Evolutionary conservation across 2,888 invertebrate species (phyloP).

Genomic region (Podabrus alpinus): DNA sequence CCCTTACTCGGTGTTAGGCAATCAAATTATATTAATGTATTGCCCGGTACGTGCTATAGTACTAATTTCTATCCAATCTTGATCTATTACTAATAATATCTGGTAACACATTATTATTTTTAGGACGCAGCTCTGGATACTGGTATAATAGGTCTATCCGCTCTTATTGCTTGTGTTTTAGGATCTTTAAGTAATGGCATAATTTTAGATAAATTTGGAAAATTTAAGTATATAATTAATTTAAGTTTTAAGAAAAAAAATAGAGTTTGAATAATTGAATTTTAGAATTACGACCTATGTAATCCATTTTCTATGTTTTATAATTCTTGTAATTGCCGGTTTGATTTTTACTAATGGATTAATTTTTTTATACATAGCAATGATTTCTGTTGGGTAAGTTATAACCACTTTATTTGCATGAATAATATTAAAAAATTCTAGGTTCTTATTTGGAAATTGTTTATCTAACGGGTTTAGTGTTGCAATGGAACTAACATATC

Average conservation of each 20-base stretch:
- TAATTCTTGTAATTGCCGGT: background rate
- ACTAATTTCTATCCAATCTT: no score
- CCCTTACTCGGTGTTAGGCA: conserved; percentile 93
- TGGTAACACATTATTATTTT: no score
- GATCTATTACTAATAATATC: no score
- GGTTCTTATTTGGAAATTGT: conserved; percentile 99
- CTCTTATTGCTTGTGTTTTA: background rate
- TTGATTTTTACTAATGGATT: background rate
- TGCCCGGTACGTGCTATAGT: conserved; percentile 74
- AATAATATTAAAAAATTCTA: conserved; percentile 52
- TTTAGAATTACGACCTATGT: background rate
- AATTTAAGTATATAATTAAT: background rate
- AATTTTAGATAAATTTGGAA: background rate
- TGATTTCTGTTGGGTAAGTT: background rate
- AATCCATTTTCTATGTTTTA: background rate
- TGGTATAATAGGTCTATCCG: background rate
- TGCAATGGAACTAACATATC: conserved; percentile 95
- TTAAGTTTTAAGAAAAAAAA: background rate
- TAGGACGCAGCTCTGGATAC: background rate
- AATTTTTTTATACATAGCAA: background rate
- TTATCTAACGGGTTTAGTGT: conserved; percentile 97
- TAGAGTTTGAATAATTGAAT: background rate
- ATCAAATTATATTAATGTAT: conserved; percentile 81
- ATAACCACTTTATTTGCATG: background rate
- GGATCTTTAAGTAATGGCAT: background rate